phyloP scores from a whole-genome alignment of 1,140 invertebrate species.

The Amyelois transitella region DNA sequence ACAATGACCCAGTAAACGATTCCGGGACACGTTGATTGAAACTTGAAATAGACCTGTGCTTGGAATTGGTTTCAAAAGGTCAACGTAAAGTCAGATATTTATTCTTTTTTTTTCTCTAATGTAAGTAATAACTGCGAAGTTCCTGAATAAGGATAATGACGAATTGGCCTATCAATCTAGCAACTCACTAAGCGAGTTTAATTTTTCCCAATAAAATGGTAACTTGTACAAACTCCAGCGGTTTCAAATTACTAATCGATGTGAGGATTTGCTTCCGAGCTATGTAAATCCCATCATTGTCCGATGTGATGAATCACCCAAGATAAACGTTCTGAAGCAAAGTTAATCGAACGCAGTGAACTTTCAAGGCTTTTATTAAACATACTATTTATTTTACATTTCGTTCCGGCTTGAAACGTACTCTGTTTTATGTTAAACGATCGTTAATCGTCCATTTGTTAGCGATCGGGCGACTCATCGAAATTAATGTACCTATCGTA shows the following conservation, averaged over 20 bases:
- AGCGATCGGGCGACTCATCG: constrained; percentile 23
- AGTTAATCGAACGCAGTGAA: constrained; percentile 49
- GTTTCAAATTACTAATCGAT: constrained; percentile 62
- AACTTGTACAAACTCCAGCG: constrained; percentile 15
- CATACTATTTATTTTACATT: constrained; percentile 45
- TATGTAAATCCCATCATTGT: constrained; percentile 45
- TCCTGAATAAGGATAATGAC: not conserved
- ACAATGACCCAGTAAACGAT: constrained; percentile 53
- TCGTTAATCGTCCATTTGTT: constrained; percentile 39
- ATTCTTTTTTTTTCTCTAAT: not conserved
- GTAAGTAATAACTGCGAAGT: too few species aligned
- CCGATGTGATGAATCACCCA: constrained; percentile 58
- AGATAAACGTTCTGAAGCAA: constrained; percentile 54
- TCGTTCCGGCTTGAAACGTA: constrained; percentile 26
- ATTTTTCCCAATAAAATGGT: constrained; percentile 6
- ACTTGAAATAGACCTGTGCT: constrained; percentile 28
- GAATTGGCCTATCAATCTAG: not conserved
- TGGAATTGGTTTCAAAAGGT: constrained; percentile 26
- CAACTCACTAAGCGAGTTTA: not conserved
- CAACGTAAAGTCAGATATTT: not conserved
- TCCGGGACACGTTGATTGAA: constrained; percentile 35
- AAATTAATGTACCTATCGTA: constrained; percentile 16
- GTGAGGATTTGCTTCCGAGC: constrained; percentile 46
- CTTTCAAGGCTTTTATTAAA: constrained; percentile 44
- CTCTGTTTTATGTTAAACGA: constrained; percentile 27